Evolutionary conservation across 2,797 vertebrate species (phyloP), one percentile per base, ranked within the genome.

Genomic region (Microctenopoma steveboyesi): DNA sequence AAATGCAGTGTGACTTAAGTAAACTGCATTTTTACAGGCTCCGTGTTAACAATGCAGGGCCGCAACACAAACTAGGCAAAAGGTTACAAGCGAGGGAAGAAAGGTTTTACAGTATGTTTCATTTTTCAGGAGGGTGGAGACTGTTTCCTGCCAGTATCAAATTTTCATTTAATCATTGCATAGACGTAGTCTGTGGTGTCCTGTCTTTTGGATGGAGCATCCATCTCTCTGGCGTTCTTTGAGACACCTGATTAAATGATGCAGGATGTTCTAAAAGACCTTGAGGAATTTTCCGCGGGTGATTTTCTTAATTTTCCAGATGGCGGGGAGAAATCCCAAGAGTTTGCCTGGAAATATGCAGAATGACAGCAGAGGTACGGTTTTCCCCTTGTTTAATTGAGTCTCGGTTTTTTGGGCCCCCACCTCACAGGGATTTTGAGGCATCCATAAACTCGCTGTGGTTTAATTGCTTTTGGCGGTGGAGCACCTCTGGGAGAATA

Each of bases 391-490:
- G 46, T 81, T 81, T 86, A 85, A 90, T 80, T 77, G 83, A 73
- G 71, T 83, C 86, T 81, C 55, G 33, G 53, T 66, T 74, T 81
- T 81, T 70, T 13, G 43, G 85, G 69, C 67, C 74, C 70, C 79
- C 70, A 63, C 79, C 83, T 88, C 62, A 0, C 50, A 12, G 82
- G 76, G 82, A 81, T 72, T 61, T 70, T 64, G 83, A 88, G 78
- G 86, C 75, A 81, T 89, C 78, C 64, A 37, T 78, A 81, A 72
- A 83, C 73, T 85, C 74, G n/a, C 65, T 7, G 69, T 78, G 76
- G 74, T 83, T 72, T 83, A 89, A 86, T 88, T 79, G 77, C 77
- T 84, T 85, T 70, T 88, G 86, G 87, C 86, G 83, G 81, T 61
- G 5, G 45, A 76, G 72, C 49, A 75, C 85, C 78, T 78, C 18